Evolutionary conservation across 1,140 invertebrate species (phyloP).

Genomic region (Heliconius hermathena): DNA sequence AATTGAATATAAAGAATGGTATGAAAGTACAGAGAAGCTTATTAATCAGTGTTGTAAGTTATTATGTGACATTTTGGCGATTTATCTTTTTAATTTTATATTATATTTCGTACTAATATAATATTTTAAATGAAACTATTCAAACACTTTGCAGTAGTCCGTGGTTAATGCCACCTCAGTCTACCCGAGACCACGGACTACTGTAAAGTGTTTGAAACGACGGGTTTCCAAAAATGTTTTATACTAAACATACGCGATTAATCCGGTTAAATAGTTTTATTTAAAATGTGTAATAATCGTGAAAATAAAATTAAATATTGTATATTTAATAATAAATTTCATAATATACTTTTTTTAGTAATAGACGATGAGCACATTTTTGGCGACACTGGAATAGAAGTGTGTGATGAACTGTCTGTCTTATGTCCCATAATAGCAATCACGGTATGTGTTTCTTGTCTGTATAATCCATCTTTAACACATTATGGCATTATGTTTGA

Average conservation of each 20-base stretch:
- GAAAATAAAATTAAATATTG: background rate
- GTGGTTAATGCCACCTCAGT: no score
- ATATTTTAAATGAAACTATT: no score
- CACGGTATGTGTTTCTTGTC: constrained; percentile 47
- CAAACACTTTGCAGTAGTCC: no score
- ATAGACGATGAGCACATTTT: constrained; percentile 66
- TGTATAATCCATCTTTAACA: background rate
- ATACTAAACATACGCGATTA: no score
- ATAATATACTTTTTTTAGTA: constrained; percentile 49
- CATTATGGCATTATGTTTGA: no score
- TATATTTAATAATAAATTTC: background rate
- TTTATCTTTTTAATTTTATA: background rate
- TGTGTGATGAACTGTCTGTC: constrained; percentile 58
- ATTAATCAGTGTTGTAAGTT: constrained; percentile 86
- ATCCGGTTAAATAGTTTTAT: no score
- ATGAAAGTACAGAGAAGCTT: constrained; percentile 84
- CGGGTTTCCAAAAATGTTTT: no score
- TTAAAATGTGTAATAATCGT: no score
- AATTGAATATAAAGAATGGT: constrained; percentile 82
- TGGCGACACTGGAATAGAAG: constrained; percentile 66
- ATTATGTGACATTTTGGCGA: background rate
- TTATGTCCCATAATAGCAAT: constrained; percentile 55
- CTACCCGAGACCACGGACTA: no score
- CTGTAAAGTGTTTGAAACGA: no score
- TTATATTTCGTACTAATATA: no score